Evolutionary conservation across 30 jellyfish, hydroid and myxozoan species (phyloP), one percentile per base, ranked within the genome.

Genomic region (Pseudorhiza aurosa): DNA sequence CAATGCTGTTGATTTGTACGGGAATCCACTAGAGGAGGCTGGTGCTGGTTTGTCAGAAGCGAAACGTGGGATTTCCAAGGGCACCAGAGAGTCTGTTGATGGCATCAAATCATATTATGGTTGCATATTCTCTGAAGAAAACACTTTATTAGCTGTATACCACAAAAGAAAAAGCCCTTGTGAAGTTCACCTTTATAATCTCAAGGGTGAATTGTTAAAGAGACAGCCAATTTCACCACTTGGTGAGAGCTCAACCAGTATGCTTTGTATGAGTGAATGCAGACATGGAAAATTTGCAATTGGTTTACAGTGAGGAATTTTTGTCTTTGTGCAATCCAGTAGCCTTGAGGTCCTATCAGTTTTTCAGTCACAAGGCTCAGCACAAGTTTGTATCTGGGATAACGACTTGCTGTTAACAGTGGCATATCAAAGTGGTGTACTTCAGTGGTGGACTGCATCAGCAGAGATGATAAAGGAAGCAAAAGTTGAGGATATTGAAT

Each of bases 301-400:
- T 50, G 97, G 99, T 26, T 56, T 93, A 72, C 87, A 70, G 37
- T 77, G 89, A 51, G 99, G 99, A 7, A 35, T 93, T 5, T 86
- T 93, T 77, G 88, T 72, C 35, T 72, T 86, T 21, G 63, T 87
- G 17, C 49, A 83, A 47, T 45, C 82, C 17, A 60, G 18, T 22
- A 58, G 81, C 8, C 70, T 93, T 47, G 91, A 79, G 3, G 40
- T 64, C 22, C 8, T 27, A 17, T 58, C 94, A 3, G 71, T 87
- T 42, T 64, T 93, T 43, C 99, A 85, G 67, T 88, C 97, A 3
- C 91, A 88, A 62, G 99, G 99, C 14, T 86, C 97, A 15, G 95
- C 99, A n/a, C 97, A 87, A 76, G 91, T 75, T 8, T 93, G 99
- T 46, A 18, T 93, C 11, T 93, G 99, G 99, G 94, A 85, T 58